Percentiles rank a stretch among this genome's conserved stretches.
These are phyloP conservation scores for Colossoma macropomum DNA, from an alignment of 2,113 vertebrate species.

Conservation along the genomic window DNA sequence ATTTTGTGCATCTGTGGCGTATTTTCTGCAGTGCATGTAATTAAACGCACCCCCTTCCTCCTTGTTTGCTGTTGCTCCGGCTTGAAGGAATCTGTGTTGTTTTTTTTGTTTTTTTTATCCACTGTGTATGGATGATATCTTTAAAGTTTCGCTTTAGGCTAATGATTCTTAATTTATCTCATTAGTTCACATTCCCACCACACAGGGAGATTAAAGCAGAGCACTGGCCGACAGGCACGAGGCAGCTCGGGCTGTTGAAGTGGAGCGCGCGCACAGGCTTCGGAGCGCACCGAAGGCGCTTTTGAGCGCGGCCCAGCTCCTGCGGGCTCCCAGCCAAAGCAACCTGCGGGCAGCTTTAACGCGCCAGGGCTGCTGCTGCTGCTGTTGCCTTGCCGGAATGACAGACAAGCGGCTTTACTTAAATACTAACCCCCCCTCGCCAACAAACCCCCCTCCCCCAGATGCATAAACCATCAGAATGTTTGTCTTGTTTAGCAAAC, in stretches of 20 bases:
- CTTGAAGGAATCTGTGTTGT: conserved; percentile 28
- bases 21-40: not conserved
- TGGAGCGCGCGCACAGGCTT: conserved; percentile 6
- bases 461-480: not conserved
- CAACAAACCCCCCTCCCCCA: too few relatives aligned
- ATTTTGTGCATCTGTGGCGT: not conserved
- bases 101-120: not conserved
- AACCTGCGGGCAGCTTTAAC: conserved; percentile 46
- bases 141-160: conserved; percentile 64
- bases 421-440: conserved; percentile 4
- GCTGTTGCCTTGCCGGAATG: conserved; percentile 32
- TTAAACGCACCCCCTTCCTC: not conserved
- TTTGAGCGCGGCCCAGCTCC: conserved; percentile 24
- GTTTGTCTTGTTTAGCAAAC: conserved; percentile 18
- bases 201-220: conserved; percentile 66
- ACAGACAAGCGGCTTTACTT: conserved; percentile 42
- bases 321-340: conserved; percentile 40
- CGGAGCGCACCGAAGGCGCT: conserved; percentile 28
- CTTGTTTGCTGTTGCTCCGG: conserved; percentile 11
- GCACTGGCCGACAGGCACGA: conserved; percentile 49
- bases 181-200: conserved; percentile 71
- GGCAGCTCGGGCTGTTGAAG: not conserved
- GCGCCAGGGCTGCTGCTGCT: not conserved
- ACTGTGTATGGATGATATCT: conserved; percentile 45
- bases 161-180: conserved; percentile 69